A percentile compares a stretch with the other conserved stretches of the same genome.
phyloP scores from a whole-genome alignment of 1,140 invertebrate species.

The Dreissena rostriformis region DNA sequence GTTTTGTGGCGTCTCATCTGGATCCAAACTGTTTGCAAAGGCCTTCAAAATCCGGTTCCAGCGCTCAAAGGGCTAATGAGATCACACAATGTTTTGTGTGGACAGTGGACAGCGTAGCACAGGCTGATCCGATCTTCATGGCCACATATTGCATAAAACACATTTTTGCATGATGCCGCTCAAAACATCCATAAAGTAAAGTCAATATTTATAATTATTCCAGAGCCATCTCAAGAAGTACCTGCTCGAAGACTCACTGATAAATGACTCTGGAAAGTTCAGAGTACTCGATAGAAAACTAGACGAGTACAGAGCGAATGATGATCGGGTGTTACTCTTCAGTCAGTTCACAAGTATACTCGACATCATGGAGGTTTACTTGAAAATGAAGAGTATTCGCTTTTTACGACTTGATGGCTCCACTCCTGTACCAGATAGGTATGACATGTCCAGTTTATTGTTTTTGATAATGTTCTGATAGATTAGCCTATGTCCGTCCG shows the following conservation, averaged over 20 bases:
- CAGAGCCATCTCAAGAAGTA: conserved; percentile 78
- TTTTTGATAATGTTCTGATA: too few relatives aligned
- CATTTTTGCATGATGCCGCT: too few relatives aligned
- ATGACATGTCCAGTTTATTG: neutral
- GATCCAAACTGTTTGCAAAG: too few relatives aligned
- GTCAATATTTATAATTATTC: neutral
- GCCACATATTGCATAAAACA: too few relatives aligned
- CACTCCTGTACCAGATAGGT: conserved; percentile 80
- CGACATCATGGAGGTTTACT: conserved; percentile 86
- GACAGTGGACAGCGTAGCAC: too few relatives aligned
- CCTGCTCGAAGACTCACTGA: conserved; percentile 77
- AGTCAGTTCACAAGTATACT: conserved; percentile 97
- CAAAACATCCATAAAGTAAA: too few relatives aligned
- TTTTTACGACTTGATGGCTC: conserved; percentile 80
- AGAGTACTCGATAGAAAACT: conserved; percentile 81
- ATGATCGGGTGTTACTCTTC: conserved; percentile 91
- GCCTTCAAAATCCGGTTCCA: too few relatives aligned
- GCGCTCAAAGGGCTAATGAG: too few relatives aligned
- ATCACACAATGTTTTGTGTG: too few relatives aligned
- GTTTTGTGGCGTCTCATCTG: too few relatives aligned
- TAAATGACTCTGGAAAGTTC: conserved; percentile 84
- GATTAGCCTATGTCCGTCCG: too few relatives aligned
- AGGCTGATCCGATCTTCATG: too few relatives aligned
- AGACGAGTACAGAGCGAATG: conserved; percentile 66
- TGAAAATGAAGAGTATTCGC: conserved; percentile 73